Percentiles rank a stretch among this genome's conserved stretches.
phyloP scores from a whole-genome alignment of 2,888 invertebrate species.

The Glyphotaelius pellucidus region DNA sequence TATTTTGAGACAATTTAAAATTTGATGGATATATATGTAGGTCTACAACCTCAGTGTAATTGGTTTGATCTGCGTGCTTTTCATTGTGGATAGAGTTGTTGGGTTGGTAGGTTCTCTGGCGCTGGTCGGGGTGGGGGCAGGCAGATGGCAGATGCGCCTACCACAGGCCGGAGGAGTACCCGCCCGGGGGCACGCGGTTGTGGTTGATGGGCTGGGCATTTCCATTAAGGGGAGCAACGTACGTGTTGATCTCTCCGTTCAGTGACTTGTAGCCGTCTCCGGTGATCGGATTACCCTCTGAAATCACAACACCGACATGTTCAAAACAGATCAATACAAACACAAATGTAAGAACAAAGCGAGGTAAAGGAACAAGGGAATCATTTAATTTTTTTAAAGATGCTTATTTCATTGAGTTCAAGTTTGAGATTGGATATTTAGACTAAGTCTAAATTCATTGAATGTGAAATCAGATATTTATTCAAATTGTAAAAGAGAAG shows the following conservation, averaged over 20 bases:
- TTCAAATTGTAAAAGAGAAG: neutral
- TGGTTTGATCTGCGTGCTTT: neutral
- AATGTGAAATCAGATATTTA: neutral
- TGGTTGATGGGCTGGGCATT: conserved; percentile 73
- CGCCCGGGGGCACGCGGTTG: conserved; percentile 83
- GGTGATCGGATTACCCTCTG: conserved; percentile 80
- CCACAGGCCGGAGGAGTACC: conserved; percentile 84
- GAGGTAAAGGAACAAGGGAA: neutral
- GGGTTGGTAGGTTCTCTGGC: conserved; percentile 9
- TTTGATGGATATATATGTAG: neutral
- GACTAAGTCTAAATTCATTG: too few relatives aligned
- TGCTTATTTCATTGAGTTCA: neutral
- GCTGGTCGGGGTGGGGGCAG: conserved; percentile 14
- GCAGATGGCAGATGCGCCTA: conserved; percentile 70
- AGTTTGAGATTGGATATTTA: neutral
- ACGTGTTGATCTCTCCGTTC: conserved; percentile 78
- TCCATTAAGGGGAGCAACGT: conserved; percentile 71
- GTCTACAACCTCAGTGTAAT: neutral
- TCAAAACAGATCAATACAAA: neutral
- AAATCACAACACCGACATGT: conserved; percentile 63
- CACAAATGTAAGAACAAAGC: neutral
- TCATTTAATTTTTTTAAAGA: neutral
- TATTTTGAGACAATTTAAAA: neutral
- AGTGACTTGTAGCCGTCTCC: conserved; percentile 79
- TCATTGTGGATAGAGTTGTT: neutral